Percentiles rank a stretch among this genome's conserved stretches.
These are phyloP conservation scores for Athene cunicularia DNA, from an alignment of 2,113 vertebrate species.

Conservation along the genomic window DNA sequence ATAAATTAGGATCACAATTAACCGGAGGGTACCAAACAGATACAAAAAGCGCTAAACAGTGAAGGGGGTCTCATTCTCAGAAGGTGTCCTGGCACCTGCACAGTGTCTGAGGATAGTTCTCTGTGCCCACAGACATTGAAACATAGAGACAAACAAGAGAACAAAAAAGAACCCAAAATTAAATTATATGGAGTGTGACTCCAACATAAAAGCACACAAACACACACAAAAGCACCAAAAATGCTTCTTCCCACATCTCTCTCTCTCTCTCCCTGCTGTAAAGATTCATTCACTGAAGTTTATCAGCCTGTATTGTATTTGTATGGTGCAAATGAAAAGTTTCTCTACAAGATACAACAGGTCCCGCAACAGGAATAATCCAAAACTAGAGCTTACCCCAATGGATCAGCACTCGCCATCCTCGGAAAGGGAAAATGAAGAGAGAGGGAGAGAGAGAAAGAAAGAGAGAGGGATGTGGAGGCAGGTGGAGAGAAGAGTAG, in stretches of 20 bases:
- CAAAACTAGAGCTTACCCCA: slow-evolving; percentile 64
- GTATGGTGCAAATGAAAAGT: slow-evolving; percentile 17
- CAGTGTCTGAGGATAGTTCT: neutral
- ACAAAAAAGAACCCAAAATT: neutral
- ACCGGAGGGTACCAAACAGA: neutral
- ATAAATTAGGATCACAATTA: slow-evolving; percentile 26
- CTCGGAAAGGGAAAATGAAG: slow-evolving; percentile 49
- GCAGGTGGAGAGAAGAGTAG: slow-evolving; percentile 72
- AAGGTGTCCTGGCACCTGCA: neutral
- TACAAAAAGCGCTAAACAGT: neutral
- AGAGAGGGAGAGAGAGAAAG: slow-evolving; percentile 32
- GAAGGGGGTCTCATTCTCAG: neutral
- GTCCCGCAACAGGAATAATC: slow-evolving; percentile 51
- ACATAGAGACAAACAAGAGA: neutral
- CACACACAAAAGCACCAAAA: slow-evolving; percentile 19
- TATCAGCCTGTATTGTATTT: neutral
- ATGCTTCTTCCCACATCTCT: slow-evolving; percentile 63
- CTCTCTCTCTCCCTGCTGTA: slow-evolving; percentile 17
- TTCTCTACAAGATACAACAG: slow-evolving; percentile 54
- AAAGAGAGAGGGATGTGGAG: slow-evolving; percentile 50
- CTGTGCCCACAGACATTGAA: slow-evolving; percentile 26
- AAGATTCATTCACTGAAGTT: neutral
- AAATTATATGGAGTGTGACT: slow-evolving; percentile 38
- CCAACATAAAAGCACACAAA: slow-evolving; percentile 20
- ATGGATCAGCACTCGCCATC: slow-evolving; percentile 64